Evolutionary conservation across 2,888 invertebrate genomes (phyloP).

Genomic region (Antheraea assamensis): DNA sequence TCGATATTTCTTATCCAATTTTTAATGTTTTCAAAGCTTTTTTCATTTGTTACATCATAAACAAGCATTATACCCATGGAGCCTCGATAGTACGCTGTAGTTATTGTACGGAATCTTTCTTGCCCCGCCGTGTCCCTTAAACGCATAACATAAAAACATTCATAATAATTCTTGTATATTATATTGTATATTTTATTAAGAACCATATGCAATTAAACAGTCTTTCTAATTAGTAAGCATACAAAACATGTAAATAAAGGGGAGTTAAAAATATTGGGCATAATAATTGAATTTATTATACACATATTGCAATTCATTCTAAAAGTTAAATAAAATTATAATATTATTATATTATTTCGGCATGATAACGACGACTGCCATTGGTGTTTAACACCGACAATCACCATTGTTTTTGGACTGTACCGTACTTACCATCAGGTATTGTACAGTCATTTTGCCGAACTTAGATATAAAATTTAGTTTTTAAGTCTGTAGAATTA

Average conservation of each 20-base stretch:
- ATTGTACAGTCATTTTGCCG: too few relatives aligned
- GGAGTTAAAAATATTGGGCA: too few relatives aligned
- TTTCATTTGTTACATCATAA: slow-evolving; percentile 99
- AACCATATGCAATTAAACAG: background rate
- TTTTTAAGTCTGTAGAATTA: too few relatives aligned
- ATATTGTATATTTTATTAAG: background rate
- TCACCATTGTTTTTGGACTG: too few relatives aligned
- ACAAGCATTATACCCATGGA: slow-evolving; percentile 99
- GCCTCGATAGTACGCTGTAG: slow-evolving; percentile 99
- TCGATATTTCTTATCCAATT: slow-evolving; percentile 99
- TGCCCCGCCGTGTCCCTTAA: slow-evolving; percentile 99
- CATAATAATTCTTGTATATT: background rate
- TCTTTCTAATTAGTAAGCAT: background rate
- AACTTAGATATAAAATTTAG: too few relatives aligned
- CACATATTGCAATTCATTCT: too few relatives aligned
- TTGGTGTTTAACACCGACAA: too few relatives aligned
- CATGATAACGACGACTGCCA: too few relatives aligned
- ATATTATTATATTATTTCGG: too few relatives aligned
- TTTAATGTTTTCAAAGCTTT: slow-evolving; percentile 99
- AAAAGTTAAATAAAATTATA: too few relatives aligned
- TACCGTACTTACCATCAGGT: too few relatives aligned
- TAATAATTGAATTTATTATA: too few relatives aligned
- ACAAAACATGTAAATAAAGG: background rate
- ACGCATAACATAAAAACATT: slow-evolving; percentile 19
- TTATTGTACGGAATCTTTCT: slow-evolving; percentile 99